Evolutionary conservation across 2,888 invertebrate genomes (phyloP).

Genomic region (Oscheius sp.): DNA sequence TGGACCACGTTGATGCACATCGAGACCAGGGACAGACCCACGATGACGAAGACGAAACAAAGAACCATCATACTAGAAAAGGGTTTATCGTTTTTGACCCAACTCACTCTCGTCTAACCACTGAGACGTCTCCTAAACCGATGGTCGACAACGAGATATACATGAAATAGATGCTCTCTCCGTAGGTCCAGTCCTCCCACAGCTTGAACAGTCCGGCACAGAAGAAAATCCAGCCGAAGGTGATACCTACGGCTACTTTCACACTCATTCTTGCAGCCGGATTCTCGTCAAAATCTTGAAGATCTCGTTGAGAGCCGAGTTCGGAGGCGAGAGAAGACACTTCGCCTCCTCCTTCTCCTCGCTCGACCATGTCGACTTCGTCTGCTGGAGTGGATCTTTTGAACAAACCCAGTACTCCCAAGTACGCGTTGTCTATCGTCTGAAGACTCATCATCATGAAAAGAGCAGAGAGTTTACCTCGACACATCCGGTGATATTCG

Average conservation of each 20-base stretch:
- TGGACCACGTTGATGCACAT: slow-evolving; percentile 76
- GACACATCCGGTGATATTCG: slow-evolving; percentile 67
- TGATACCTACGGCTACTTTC: slow-evolving; percentile 79
- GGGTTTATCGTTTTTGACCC: neutral
- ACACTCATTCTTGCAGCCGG: slow-evolving; percentile 56
- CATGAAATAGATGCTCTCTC: slow-evolving; percentile 76
- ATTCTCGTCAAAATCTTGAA: slow-evolving; percentile 51
- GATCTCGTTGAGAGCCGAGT: slow-evolving; percentile 50
- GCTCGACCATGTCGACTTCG: slow-evolving; percentile 41
- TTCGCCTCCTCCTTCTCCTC: slow-evolving; percentile 39
- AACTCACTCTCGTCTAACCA: slow-evolving; percentile 67
- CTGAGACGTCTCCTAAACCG: slow-evolving; percentile 70
- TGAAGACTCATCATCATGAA: neutral
- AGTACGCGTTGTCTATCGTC: slow-evolving; percentile 40
- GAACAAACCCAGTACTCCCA: slow-evolving; percentile 46
- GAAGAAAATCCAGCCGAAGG: slow-evolving; percentile 88
- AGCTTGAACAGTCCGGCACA: slow-evolving; percentile 90
- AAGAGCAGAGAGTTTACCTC: slow-evolving; percentile 26
- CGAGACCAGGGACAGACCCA: slow-evolving; percentile 76
- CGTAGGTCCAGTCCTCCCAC: slow-evolving; percentile 83
- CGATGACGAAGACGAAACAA: slow-evolving; percentile 74
- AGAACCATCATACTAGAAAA: slow-evolving; percentile 70
- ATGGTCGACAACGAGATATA: slow-evolving; percentile 75
- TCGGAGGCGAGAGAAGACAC: slow-evolving; percentile 54
- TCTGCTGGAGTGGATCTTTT: slow-evolving; percentile 32